A percentile compares a stretch with the other conserved stretches of the same genome.
Conservation (phyloP, 2,797 vertebrate species). For the Crenichthys baileyi region DNA sequence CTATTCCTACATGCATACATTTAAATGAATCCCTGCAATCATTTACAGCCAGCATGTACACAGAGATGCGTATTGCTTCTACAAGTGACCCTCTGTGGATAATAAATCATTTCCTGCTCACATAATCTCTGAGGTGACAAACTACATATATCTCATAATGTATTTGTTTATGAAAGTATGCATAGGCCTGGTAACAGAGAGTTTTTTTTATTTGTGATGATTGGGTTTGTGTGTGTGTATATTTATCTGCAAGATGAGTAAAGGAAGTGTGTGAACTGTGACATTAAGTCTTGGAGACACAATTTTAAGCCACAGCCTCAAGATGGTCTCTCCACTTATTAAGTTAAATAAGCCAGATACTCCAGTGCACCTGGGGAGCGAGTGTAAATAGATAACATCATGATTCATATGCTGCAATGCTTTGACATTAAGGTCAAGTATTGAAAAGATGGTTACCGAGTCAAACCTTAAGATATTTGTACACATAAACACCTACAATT, state of each 20-base stretch:
- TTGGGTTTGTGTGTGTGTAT: constrained; percentile 16
- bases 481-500: not conserved
- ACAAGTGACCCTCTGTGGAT: constrained; percentile 27
- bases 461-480: not conserved
- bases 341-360: constrained; percentile 52
- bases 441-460: not conserved
- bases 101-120: constrained; percentile 63
- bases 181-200: constrained; percentile 7
- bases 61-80: constrained; percentile 23
- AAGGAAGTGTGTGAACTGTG: constrained; percentile 39
- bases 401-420: constrained; percentile 31
- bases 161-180: constrained; percentile 43
- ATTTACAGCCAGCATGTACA: constrained; percentile 15
- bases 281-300: constrained; percentile 47
- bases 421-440: constrained; percentile 18
- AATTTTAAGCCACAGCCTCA: constrained; percentile 55
- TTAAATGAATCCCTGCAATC: constrained; percentile 3
- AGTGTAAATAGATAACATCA: constrained; percentile 35
- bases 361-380: constrained; percentile 59
- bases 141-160: constrained; percentile 50
- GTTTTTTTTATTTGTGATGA: constrained; percentile 51
- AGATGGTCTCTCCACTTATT: constrained; percentile 59
- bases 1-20: constrained; percentile 4
- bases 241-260: constrained; percentile 2
- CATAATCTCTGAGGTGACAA: constrained; percentile 57